phyloP scores from a whole-genome alignment of 2,888 invertebrate genomes.

The Megalurothrips usitatus region DNA sequence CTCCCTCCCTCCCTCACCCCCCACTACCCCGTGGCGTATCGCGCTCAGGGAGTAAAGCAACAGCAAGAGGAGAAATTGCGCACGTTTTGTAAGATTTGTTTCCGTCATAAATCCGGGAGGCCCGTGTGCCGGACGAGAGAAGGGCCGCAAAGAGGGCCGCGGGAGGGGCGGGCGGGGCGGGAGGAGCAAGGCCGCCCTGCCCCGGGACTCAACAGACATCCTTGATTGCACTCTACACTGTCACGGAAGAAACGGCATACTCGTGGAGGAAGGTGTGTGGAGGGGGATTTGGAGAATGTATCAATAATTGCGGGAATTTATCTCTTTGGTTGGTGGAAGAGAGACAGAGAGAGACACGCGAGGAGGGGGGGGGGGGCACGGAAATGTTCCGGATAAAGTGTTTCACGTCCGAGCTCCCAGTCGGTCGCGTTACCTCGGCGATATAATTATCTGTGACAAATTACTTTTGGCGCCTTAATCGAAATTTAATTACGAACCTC shows the following conservation, averaged over 20 bases:
- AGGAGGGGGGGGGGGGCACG: no score
- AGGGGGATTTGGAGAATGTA: no score
- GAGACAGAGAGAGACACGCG: no score
- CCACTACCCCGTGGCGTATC: neutral
- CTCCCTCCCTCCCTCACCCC: neutral
- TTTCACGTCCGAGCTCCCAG: no score
- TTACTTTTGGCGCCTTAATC: neutral
- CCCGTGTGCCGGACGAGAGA: neutral
- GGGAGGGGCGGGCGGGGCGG: neutral
- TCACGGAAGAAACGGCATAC: no score
- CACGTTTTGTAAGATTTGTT: conserved; percentile 11
- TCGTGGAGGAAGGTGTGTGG: no score
- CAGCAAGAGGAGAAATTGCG: conserved; percentile 6
- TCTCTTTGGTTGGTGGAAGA: no score
- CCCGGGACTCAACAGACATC: neutral
- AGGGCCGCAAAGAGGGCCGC: neutral
- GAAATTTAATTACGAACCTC: conserved; percentile 6
- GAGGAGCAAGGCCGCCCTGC: neutral
- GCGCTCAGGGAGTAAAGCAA: neutral
- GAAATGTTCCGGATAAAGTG: no score
- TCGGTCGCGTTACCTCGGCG: neutral
- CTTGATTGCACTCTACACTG: neutral
- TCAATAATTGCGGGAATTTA: no score
- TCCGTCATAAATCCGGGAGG: conserved; percentile 1
- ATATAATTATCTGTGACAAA: conserved; percentile 11